Conservation (phyloP, 2,888 invertebrate species). For the Rapana venosa region DNA sequence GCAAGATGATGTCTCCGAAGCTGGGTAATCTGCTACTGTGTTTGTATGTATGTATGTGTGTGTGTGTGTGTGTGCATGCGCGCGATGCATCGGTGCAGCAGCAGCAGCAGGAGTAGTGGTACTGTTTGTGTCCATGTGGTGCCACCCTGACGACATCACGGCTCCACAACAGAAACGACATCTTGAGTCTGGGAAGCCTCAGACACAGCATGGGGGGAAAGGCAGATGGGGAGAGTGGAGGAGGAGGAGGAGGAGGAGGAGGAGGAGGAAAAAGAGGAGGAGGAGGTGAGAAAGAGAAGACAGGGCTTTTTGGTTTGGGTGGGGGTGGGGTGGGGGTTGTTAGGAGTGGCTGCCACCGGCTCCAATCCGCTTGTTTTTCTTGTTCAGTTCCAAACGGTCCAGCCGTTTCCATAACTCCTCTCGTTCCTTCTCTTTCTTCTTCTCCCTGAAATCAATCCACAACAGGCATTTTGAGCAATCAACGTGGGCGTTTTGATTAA, state of each 20-base stretch:
- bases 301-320: no score
- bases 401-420: slow-evolving; percentile 92
- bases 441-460: slow-evolving; percentile 84
- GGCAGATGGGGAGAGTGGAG: not conserved
- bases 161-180: no score
- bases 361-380: slow-evolving; percentile 60
- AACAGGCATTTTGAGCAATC: not conserved
- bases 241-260: not conserved
- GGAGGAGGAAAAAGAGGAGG: not conserved
- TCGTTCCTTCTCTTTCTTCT: slow-evolving; percentile 96
- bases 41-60: no score
- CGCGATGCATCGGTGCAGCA: no score
- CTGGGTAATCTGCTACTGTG: no score
- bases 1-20: no score
- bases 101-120: no score
- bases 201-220: not conserved
- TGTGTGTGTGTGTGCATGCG: no score
- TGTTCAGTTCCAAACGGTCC: slow-evolving; percentile 76
- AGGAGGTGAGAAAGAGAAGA: not conserved
- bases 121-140: no score
- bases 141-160: no score
- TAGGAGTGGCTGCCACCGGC: slow-evolving; percentile 36
- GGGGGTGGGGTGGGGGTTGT: slow-evolving; percentile 14
- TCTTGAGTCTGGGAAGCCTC: not conserved
- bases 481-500: no score